Conservation (phyloP, 1,140 invertebrate genomes). For the Drosophila serrata region DNA sequence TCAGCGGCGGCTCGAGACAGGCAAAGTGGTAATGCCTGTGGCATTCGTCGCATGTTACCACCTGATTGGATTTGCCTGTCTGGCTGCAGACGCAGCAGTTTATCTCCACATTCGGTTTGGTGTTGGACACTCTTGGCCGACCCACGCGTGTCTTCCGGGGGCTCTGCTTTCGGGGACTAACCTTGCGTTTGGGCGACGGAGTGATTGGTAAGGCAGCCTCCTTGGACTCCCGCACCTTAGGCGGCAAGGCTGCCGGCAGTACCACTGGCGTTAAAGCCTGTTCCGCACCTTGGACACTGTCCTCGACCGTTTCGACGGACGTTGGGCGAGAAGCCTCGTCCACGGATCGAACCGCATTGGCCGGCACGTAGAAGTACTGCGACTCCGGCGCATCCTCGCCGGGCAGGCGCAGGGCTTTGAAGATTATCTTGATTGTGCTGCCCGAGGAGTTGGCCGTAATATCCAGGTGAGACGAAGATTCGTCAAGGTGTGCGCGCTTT, state of each 20-base stretch:
- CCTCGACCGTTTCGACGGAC: constrained; percentile 83
- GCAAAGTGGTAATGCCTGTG: constrained; percentile 95
- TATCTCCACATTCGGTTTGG: constrained; percentile 59
- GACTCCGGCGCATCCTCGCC: constrained; percentile 86
- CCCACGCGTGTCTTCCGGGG: constrained; percentile 68
- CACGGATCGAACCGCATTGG: constrained; percentile 81
- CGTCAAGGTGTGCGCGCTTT: constrained; percentile 87
- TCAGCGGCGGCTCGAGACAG: constrained; percentile 96
- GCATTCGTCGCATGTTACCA: constrained; percentile 95
- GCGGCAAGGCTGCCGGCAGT: constrained; percentile 12
- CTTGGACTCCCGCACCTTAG: constrained; percentile 41
- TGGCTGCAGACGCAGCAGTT: constrained; percentile 71
- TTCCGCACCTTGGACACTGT: constrained; percentile 45
- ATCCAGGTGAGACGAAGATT: constrained; percentile 82
- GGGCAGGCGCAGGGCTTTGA: constrained; percentile 92
- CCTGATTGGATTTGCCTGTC: constrained; percentile 71
- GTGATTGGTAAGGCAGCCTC: constrained; percentile 3
- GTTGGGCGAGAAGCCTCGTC: constrained; percentile 81
- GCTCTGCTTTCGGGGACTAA: constrained; percentile 69
- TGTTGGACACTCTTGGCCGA: constrained; percentile 50
- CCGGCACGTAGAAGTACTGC: constrained; percentile 83
- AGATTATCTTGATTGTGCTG: constrained; percentile 88
- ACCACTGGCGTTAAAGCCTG: constrained; percentile 29
- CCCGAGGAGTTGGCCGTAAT: constrained; percentile 84
- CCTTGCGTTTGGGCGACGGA: constrained; percentile 51